Conservation (phyloP, 2,113 vertebrate genomes). For the Phalacrocorax carbo region DNA sequence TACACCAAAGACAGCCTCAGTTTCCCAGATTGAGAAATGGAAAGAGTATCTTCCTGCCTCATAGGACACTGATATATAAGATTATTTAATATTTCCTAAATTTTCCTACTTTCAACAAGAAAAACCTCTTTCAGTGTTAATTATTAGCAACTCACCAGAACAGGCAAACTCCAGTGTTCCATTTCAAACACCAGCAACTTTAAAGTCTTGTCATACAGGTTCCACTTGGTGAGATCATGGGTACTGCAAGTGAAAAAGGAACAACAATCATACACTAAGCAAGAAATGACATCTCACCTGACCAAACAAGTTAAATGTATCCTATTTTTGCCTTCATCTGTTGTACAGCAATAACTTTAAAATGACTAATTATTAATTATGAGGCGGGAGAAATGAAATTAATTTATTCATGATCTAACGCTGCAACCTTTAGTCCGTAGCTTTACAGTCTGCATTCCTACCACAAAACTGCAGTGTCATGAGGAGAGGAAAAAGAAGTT, state of each 20-base stretch:
- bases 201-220: conserved; percentile 76
- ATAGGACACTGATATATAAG: neutral
- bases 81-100: neutral
- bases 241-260: conserved; percentile 70
- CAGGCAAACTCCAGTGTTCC: conserved; percentile 62
- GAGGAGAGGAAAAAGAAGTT: neutral
- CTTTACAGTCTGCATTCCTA: neutral
- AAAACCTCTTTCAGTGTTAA: neutral
- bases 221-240: conserved; percentile 84
- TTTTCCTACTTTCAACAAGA: neutral
- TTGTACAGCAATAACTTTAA: neutral
- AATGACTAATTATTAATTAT: neutral
- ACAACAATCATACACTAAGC: neutral
- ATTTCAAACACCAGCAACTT: conserved; percentile 74
- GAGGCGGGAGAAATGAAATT: neutral
- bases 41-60: neutral
- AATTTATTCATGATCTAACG: neutral
- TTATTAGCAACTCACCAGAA: conserved; percentile 70
- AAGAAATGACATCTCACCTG: neutral
- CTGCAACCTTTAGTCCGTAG: neutral
- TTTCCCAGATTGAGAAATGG: neutral
- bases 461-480: neutral
- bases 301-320: neutral
- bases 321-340: neutral
- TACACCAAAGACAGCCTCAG: neutral